Conservation (phyloP, 2,797 vertebrate genomes). For the Intellagama lesueurii region DNA sequence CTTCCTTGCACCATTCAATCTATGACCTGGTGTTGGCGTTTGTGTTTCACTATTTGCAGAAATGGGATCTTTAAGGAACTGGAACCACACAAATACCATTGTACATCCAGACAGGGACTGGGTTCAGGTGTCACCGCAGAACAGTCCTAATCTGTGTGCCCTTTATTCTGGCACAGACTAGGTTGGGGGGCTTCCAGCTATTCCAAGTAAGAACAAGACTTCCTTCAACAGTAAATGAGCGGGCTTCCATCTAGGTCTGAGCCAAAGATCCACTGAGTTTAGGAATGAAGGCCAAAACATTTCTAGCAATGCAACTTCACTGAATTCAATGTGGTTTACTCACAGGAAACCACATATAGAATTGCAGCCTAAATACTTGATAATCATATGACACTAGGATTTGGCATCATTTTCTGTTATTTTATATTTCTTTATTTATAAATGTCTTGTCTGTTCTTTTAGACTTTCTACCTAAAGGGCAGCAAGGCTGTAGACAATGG, state of each 20-base stretch:
- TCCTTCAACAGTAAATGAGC: background rate
- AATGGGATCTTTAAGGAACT: too few relatives aligned
- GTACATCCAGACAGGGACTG: too few relatives aligned
- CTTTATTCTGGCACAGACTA: too few relatives aligned
- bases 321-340: too few relatives aligned
- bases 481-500: background rate
- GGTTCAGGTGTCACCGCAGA: too few relatives aligned
- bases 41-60: too few relatives aligned
- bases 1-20: too few relatives aligned
- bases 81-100: too few relatives aligned
- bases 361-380: background rate
- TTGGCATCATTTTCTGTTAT: background rate
- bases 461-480: background rate
- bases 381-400: background rate
- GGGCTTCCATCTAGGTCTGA: too few relatives aligned
- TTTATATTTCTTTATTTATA: background rate
- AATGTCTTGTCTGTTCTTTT: background rate
- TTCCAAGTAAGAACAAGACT: background rate
- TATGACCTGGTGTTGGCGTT: too few relatives aligned
- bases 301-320: background rate
- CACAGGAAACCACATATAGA: background rate
- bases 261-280: background rate
- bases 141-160: too few relatives aligned
- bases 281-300: background rate
- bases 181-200: too few relatives aligned